Evolutionary conservation across 2,113 vertebrate species (phyloP).

Genomic region (Galbula dea): DNA sequence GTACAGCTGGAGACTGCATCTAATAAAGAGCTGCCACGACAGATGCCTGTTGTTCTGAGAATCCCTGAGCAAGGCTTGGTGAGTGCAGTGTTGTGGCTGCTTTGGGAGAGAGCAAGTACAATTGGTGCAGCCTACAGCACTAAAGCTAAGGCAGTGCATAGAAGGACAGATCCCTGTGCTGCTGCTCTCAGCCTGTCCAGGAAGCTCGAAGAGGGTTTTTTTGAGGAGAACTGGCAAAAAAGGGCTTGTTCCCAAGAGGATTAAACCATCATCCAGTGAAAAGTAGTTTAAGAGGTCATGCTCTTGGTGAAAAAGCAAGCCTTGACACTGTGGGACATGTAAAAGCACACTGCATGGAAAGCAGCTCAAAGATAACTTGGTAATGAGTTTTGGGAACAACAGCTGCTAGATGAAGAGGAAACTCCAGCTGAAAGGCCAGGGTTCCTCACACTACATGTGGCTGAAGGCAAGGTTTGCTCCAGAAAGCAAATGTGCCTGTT

Average conservation of each 20-base stretch:
- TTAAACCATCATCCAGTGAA: neutral
- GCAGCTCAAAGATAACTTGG: neutral
- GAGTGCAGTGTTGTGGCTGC: neutral
- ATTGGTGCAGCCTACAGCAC: neutral
- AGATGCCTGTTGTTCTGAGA: neutral
- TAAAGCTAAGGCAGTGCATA: accelerated
- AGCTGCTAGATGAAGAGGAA: neutral
- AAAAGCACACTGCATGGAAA: neutral
- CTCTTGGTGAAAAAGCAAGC: no score
- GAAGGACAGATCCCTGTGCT: no score
- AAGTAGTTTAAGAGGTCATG: neutral
- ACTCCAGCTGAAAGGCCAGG: neutral
- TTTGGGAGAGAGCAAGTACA: neutral
- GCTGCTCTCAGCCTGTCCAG: no score
- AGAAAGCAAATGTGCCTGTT: accelerated
- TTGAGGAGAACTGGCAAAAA: neutral
- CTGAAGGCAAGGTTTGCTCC: no score
- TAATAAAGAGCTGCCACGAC: neutral
- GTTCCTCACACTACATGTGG: neutral
- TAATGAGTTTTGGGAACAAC: no score
- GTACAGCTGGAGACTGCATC: neutral
- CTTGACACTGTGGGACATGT: no score
- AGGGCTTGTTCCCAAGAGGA: neutral
- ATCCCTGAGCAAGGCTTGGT: neutral
- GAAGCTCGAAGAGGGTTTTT: no score